These are phyloP conservation scores for Mythimna vitellina DNA, from an alignment of 2,888 invertebrate species.

Conservation along the genomic window DNA sequence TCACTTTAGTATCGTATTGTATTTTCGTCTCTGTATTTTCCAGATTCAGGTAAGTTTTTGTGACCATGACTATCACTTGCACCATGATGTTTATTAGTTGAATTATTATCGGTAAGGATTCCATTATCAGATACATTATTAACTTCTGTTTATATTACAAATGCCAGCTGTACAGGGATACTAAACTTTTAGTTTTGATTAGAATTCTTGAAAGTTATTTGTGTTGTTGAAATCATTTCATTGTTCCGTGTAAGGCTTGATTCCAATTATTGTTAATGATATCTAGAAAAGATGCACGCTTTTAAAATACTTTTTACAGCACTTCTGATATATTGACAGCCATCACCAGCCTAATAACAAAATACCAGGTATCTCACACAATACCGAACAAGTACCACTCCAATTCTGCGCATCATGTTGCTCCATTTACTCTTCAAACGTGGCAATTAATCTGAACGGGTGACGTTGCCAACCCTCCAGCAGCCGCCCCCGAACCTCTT, in stretches of 20 bases:
- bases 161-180: background rate
- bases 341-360: conserved; percentile 22
- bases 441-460: conserved; percentile 88
- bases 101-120: background rate
- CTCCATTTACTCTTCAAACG: conserved; percentile 79
- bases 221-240: too few species aligned
- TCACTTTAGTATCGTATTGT: conserved; percentile 3
- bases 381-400: conserved; percentile 44
- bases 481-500: conserved; percentile 59
- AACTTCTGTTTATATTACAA: background rate
- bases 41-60: conserved; percentile 14
- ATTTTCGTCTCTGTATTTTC: conserved; percentile 21
- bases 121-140: background rate
- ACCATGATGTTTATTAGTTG: background rate
- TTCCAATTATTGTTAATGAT: too few species aligned
- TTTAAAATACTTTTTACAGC: background rate
- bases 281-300: background rate
- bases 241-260: too few species aligned
- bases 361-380: conserved; percentile 44
- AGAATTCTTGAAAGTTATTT: too few species aligned
- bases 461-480: conserved; percentile 78
- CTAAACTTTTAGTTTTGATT: background rate
- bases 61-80: background rate
- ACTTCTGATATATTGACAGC: background rate
- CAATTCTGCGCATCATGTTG: conserved; percentile 83